A percentile compares a stretch with the other conserved stretches of the same genome.
phyloP scores from a whole-genome alignment of 2,888 invertebrate genomes.

The Drosophila niveifrons region DNA sequence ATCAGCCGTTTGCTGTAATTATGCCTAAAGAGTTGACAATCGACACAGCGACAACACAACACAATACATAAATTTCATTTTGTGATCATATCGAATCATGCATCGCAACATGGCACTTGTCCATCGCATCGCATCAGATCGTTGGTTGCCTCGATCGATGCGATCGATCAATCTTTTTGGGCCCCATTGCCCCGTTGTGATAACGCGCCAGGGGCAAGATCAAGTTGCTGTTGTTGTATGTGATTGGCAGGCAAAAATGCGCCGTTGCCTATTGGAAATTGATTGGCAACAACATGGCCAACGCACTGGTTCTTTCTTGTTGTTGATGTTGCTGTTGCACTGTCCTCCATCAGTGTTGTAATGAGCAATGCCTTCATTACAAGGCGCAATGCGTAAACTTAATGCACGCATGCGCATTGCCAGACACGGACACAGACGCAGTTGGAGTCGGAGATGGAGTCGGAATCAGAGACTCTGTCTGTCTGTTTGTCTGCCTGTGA shows the following conservation, averaged over 20 bases:
- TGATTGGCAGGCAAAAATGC: constrained; percentile 73
- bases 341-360: constrained; percentile 59
- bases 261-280: constrained; percentile 66
- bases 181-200: constrained; percentile 62
- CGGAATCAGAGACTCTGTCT: constrained; percentile 1
- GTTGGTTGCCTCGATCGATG: constrained; percentile 48
- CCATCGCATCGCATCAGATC: constrained; percentile 6
- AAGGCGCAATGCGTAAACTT: constrained; percentile 77
- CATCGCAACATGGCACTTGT: constrained; percentile 51
- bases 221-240: constrained; percentile 62
- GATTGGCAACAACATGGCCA: constrained; percentile 82
- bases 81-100: constrained; percentile 78
- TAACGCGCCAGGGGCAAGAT: constrained; percentile 70
- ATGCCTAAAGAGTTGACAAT: constrained; percentile 76
- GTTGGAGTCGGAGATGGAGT: constrained; percentile 8
- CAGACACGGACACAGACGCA: constrained; percentile 27
- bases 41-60: constrained; percentile 48
- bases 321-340: constrained; percentile 20
- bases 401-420: constrained; percentile 77
- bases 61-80: constrained; percentile 71
- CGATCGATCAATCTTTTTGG: constrained; percentile 62
- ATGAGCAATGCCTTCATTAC: constrained; percentile 81
- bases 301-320: constrained; percentile 39
- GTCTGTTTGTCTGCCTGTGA: constrained; percentile 7
- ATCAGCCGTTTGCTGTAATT: constrained; percentile 67